Conservation (phyloP, 2,797 vertebrate species). For the Bucorvus abyssinicus region DNA sequence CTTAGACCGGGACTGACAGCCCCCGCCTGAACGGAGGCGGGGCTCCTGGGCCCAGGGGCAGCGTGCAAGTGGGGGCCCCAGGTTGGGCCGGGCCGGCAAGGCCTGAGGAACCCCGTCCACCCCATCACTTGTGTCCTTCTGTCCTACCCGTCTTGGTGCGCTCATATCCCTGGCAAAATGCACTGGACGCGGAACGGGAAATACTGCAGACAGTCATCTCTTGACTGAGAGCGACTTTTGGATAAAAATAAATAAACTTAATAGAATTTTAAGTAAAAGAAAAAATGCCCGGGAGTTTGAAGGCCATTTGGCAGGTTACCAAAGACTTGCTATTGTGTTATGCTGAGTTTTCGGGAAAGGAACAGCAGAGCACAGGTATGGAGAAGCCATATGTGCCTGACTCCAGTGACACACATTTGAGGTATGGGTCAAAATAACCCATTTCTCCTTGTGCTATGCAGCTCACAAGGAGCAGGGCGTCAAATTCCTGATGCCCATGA, state of each 20-base stretch:
- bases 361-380: no score
- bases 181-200: rapidly evolving
- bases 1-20: rapidly evolving
- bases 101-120: not conserved
- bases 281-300: not conserved
- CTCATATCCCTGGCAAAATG: rapidly evolving
- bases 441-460: not conserved
- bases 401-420: not conserved
- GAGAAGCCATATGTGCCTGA: rapidly evolving
- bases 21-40: not conserved
- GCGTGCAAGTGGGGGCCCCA: no score
- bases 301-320: not conserved
- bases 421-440: not conserved
- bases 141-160: rapidly evolving
- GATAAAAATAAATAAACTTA: not conserved
- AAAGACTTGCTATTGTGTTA: no score
- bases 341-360: not conserved
- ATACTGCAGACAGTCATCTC: rapidly evolving
- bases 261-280: not conserved
- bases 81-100: not conserved
- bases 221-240: not conserved
- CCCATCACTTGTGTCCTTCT: no score
- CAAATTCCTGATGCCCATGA: no score
- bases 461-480: not conserved
- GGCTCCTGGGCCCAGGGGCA: not conserved